Percentiles rank a stretch among this genome's conserved stretches.
These are phyloP conservation scores for Upupa epops DNA, from an alignment of 2,113 vertebrate genomes.

Conservation along the genomic window DNA sequence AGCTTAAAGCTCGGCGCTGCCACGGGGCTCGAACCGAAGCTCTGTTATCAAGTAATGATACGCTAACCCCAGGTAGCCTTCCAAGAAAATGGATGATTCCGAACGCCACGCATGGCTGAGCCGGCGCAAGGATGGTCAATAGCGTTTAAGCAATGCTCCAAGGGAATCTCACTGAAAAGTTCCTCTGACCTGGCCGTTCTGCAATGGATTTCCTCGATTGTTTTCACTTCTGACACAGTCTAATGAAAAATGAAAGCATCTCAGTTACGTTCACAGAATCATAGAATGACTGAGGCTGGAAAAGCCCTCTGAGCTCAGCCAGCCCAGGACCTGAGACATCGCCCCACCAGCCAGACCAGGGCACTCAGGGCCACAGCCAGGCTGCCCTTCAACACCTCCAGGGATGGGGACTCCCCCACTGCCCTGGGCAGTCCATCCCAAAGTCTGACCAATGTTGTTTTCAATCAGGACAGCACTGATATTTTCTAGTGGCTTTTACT, in stretches of 20 bases:
- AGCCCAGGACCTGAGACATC: too few relatives aligned
- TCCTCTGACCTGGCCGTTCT: not conserved
- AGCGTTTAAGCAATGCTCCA: constrained; percentile 51
- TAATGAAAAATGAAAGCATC: not conserved
- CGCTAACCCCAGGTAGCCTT: constrained; percentile 38
- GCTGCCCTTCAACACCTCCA: too few relatives aligned
- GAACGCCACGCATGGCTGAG: constrained; percentile 51
- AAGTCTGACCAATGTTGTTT: too few relatives aligned
- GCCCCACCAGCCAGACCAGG: too few relatives aligned
- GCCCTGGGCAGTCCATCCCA: too few relatives aligned
- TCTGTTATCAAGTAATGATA: constrained; percentile 26
- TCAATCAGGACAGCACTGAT: not conserved
- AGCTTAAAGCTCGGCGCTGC: not conserved
- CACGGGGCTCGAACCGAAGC: constrained; percentile 11
- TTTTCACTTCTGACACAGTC: not conserved
- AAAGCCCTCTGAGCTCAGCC: too few relatives aligned
- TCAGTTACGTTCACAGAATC: too few relatives aligned
- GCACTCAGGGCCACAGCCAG: too few relatives aligned
- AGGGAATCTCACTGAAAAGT: constrained; percentile 1
- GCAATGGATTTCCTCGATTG: not conserved
- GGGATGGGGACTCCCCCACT: too few relatives aligned
- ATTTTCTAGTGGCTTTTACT: not conserved
- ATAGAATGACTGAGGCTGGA: too few relatives aligned
- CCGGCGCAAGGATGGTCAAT: constrained; percentile 49
- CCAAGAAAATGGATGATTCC: constrained; percentile 55